Conservation (phyloP, 1,140 invertebrate species). For the Adelges cooleyi region DNA sequence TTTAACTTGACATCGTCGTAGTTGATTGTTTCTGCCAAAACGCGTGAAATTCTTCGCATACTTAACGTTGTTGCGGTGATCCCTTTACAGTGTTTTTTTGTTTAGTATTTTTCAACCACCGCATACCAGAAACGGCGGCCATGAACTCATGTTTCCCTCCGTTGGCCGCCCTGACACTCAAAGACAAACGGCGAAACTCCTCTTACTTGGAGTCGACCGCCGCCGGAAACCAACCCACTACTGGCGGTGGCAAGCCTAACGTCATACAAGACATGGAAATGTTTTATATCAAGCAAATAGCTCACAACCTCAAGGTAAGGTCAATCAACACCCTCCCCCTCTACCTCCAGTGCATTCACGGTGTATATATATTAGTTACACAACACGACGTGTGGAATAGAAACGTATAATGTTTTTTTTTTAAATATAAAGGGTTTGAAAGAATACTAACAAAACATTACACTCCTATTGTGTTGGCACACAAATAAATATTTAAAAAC, state of each 20-base stretch:
- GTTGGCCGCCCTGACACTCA: slow-evolving; percentile 39
- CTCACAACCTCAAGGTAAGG: slow-evolving; percentile 47
- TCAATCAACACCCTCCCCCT: too few species aligned
- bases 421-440: too few species aligned
- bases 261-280: slow-evolving; percentile 46
- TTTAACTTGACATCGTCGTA: background rate
- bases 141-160: slow-evolving; percentile 45
- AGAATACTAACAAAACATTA: too few species aligned
- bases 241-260: slow-evolving; percentile 39
- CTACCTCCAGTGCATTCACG: too few species aligned
- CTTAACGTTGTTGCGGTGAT: background rate
- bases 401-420: too few species aligned
- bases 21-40: background rate
- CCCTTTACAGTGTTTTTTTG: background rate
- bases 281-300: slow-evolving; percentile 48
- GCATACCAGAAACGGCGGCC: background rate
- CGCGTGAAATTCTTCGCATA: background rate
- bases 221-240: slow-evolving; percentile 6
- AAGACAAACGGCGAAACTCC: slow-evolving; percentile 33
- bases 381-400: too few species aligned
- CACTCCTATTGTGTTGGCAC: background rate
- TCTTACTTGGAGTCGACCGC: slow-evolving; percentile 8
- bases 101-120: background rate
- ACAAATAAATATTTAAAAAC: too few species aligned
- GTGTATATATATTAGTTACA: too few species aligned